Conservation (phyloP, 2,888 invertebrate species). For the Agrotis ipsilon region DNA sequence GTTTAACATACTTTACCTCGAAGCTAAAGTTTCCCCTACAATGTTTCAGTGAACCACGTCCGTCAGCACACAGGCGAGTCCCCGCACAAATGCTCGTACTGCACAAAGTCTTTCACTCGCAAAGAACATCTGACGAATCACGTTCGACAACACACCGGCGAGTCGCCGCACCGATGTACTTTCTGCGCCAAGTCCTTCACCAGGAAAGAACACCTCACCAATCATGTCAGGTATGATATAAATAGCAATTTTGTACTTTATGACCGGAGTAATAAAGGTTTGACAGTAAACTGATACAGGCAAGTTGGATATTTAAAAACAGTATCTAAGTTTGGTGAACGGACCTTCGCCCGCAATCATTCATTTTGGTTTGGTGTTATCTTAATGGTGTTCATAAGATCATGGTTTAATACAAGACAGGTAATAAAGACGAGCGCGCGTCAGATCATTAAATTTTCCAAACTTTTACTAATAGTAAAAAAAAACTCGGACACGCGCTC, state of each 20-base stretch:
- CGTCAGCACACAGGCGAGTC: conserved; percentile 95
- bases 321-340: background rate
- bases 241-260: conserved; percentile 29
- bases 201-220: conserved; percentile 96
- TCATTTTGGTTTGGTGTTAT: background rate
- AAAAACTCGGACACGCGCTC: background rate
- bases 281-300: background rate
- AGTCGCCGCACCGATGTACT: conserved; percentile 96
- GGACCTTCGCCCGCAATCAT: background rate
- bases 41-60: conserved; percentile 92
- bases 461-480: background rate
- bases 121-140: conserved; percentile 96
- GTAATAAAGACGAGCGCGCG: background rate
- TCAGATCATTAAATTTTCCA: background rate
- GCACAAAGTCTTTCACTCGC: conserved; percentile 95
- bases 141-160: conserved; percentile 96
- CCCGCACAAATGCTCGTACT: conserved; percentile 94
- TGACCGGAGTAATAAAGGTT: conserved; percentile 27
- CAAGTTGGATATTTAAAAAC: background rate
- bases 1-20: background rate
- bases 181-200: conserved; percentile 97
- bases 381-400: conserved; percentile 9
- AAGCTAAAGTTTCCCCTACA: conserved; percentile 5
- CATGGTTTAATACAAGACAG: background rate
- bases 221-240: conserved; percentile 92